These are phyloP conservation scores for Hymenopus coronatus DNA, from an alignment of 2,888 invertebrate genomes.

Conservation along the genomic window DNA sequence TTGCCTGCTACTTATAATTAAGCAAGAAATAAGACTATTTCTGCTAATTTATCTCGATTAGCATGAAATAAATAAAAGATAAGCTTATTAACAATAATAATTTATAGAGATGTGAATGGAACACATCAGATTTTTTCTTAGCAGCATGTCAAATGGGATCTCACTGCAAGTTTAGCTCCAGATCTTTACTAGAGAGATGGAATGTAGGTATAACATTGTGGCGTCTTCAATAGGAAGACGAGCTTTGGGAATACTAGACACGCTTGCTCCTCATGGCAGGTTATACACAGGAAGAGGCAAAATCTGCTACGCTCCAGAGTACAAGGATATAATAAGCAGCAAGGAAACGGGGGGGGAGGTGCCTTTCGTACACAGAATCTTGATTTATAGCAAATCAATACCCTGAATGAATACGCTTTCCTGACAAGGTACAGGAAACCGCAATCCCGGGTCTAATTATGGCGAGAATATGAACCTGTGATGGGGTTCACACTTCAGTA, in stretches of 20 bases:
- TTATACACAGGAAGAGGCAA: not conserved
- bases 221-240: not conserved
- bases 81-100: too few relatives aligned
- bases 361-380: not conserved
- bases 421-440: conserved; percentile 29
- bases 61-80: too few relatives aligned
- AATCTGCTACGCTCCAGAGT: not conserved
- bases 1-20: too few relatives aligned
- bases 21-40: too few relatives aligned
- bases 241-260: not conserved
- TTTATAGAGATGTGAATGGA: too few relatives aligned
- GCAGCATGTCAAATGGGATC: too few relatives aligned
- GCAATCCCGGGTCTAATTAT: conserved; percentile 28
- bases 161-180: too few relatives aligned
- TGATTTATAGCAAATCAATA: conserved; percentile 25
- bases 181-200: too few relatives aligned
- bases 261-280: not conserved
- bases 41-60: too few relatives aligned
- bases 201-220: too few relatives aligned
- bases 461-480: conserved; percentile 2
- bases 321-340: conserved; percentile 10
- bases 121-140: too few relatives aligned
- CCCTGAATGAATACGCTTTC: conserved; percentile 8
- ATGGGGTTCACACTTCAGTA: not conserved
- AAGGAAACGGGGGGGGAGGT: not conserved